These are phyloP conservation scores for Lasioglossum zephyrum DNA, from an alignment of 2,888 invertebrate genomes.

Conservation along the genomic window DNA sequence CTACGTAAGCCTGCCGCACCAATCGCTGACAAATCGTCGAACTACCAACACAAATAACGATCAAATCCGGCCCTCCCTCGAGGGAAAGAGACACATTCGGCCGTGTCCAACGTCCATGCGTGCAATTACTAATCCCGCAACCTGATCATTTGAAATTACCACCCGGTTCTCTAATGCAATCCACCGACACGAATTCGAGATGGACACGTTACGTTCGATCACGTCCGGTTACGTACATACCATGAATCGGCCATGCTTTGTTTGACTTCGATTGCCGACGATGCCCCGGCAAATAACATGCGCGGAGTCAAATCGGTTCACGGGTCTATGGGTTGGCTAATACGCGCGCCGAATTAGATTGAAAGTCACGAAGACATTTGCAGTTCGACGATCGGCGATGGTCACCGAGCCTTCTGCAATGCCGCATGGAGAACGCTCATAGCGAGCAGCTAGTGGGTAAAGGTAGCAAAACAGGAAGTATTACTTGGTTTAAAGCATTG, in stretches of 20 bases:
- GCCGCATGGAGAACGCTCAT: too few relatives aligned
- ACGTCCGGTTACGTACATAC: not conserved
- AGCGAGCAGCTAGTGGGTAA: too few relatives aligned
- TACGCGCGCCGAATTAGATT: too few relatives aligned
- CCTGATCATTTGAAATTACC: slow-evolving; percentile 38
- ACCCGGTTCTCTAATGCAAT: slow-evolving; percentile 22
- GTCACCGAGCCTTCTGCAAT: too few relatives aligned
- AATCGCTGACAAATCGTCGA: slow-evolving; percentile 5
- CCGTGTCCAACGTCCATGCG: not conserved
- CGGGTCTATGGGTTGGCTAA: not conserved
- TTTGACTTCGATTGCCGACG: slow-evolving; percentile 5
- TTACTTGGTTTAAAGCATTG: too few relatives aligned
- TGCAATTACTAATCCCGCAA: slow-evolving; percentile 23
- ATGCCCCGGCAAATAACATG: slow-evolving; percentile 1
- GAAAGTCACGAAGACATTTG: too few relatives aligned
- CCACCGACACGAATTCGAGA: slow-evolving; percentile 19
- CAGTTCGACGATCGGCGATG: too few relatives aligned
- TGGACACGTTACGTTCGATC: slow-evolving; percentile 20
- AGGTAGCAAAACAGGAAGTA: too few relatives aligned
- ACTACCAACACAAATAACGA: slow-evolving; percentile 30
- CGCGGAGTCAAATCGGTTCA: not conserved
- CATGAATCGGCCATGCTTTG: slow-evolving; percentile 2
- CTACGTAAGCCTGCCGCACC: not conserved
- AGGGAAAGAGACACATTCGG: not conserved
- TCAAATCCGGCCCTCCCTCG: slow-evolving; percentile 4